Evolutionary conservation across 2,113 vertebrate species (phyloP).

Genomic region (Gobius niger): DNA sequence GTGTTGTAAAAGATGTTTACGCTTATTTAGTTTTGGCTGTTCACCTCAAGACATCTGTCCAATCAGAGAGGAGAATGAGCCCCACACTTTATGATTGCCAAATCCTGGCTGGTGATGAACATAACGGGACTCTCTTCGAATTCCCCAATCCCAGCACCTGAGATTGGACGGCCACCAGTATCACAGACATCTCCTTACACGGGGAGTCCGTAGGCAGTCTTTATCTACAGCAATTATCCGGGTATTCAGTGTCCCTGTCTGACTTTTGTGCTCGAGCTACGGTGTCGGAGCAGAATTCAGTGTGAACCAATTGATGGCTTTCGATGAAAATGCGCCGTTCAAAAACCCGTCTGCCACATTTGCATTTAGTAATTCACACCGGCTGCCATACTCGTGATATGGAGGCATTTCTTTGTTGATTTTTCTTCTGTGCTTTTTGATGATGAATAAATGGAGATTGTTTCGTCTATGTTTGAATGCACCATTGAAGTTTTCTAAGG

Average conservation of each 20-base stretch:
- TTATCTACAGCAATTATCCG: no score
- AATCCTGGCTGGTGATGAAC: no score
- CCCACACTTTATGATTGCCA: no score
- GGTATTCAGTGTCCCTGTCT: neutral
- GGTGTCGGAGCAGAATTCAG: neutral
- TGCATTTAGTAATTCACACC: constrained; percentile 2
- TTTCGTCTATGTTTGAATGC: neutral
- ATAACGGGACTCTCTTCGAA: no score
- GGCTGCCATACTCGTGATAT: neutral
- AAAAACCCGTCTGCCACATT: neutral
- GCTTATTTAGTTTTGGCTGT: no score
- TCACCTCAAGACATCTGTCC: no score
- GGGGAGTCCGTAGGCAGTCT: neutral
- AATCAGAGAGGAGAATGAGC: no score
- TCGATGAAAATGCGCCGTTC: neutral
- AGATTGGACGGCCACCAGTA: neutral
- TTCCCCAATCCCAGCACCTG: no score
- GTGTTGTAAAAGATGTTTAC: no score
- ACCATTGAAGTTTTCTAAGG: neutral
- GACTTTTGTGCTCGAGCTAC: neutral
- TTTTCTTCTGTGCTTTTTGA: no score
- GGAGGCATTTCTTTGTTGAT: neutral
- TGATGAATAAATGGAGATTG: no score
- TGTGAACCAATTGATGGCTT: neutral
- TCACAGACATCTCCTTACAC: neutral